Conservation (phyloP, 2,797 vertebrate genomes). For the Mallotus villosus region DNA sequence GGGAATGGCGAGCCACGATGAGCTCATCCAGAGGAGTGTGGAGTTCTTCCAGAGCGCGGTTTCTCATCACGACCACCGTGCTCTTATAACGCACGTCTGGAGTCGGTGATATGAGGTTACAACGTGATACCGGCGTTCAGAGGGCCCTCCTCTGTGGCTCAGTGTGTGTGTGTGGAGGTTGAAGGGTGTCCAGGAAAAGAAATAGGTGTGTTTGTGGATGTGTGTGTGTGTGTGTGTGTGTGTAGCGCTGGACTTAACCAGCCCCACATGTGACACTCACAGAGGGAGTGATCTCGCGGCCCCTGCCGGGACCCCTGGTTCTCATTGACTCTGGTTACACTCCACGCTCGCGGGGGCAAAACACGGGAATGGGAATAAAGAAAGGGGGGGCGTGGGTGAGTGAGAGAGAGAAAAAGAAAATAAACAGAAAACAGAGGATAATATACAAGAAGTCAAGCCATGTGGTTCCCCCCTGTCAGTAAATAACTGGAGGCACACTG, state of each 20-base stretch:
- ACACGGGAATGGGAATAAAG: slow-evolving; percentile 56
- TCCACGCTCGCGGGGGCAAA: slow-evolving; percentile 49
- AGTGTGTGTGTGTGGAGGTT: not conserved
- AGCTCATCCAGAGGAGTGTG: slow-evolving; percentile 37
- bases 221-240: not conserved
- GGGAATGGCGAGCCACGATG: slow-evolving; percentile 36
- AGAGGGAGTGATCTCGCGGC: slow-evolving; percentile 62
- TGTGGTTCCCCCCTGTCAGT: slow-evolving; percentile 57
- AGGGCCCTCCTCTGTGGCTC: slow-evolving; percentile 16
- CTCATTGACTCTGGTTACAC: slow-evolving; percentile 71
- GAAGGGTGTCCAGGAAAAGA: not conserved
- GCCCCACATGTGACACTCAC: slow-evolving; percentile 67
- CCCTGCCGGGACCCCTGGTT: slow-evolving; percentile 68
- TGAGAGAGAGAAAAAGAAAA: slow-evolving; percentile 28
- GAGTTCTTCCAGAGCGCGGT: slow-evolving; percentile 27
- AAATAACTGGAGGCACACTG: slow-evolving; percentile 54
- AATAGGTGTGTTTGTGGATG: not conserved
- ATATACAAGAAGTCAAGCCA: slow-evolving; percentile 63
- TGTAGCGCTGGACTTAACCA: slow-evolving; percentile 58
- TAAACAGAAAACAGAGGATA: slow-evolving; percentile 51
- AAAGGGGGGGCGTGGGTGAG: not conserved
- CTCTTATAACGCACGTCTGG: slow-evolving; percentile 32
- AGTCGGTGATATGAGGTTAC: slow-evolving; percentile 43
- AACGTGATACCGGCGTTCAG: slow-evolving; percentile 41
- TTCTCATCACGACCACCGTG: slow-evolving; percentile 34